phyloP scores from a whole-genome alignment of 2,113 vertebrate species.

The Heterotilapia buettikoferi region DNA sequence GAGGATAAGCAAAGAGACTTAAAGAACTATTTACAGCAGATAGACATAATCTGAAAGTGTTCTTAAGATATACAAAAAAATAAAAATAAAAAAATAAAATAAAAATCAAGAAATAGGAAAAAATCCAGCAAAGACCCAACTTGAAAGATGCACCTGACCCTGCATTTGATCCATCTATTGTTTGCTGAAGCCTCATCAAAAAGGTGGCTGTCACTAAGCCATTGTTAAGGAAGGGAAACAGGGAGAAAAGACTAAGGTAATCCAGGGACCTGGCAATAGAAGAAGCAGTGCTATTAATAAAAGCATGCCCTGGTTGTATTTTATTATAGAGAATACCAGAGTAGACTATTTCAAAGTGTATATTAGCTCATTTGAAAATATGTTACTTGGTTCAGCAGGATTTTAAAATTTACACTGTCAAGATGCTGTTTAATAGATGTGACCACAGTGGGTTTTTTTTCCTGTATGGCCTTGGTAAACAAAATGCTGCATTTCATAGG shows the following conservation, averaged over 20 bases:
- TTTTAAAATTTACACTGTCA: neutral
- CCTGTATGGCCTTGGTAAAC: constrained; percentile 8
- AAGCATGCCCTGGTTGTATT: neutral
- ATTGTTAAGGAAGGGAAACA: neutral
- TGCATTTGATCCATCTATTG: neutral
- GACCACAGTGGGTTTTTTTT: neutral
- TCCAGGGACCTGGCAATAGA: neutral
- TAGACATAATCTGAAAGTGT: neutral
- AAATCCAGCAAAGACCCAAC: neutral
- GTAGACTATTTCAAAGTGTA: neutral
- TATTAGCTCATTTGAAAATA: neutral
- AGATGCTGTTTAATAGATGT: neutral
- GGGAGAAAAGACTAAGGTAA: neutral
- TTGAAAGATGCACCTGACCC: neutral
- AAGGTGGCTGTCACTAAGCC: neutral
- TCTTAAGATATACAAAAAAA: neutral
- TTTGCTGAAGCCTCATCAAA: neutral
- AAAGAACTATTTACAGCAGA: neutral
- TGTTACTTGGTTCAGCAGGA: neutral
- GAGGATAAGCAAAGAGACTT: neutral
- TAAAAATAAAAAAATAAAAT: too few species aligned
- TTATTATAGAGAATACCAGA: neutral
- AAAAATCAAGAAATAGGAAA: neutral
- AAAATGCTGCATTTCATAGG: constrained; percentile 10
- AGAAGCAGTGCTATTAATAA: neutral